A percentile compares a stretch with the other conserved stretches of the same genome.
Conservation (phyloP, 2,113 vertebrate species). For the Gavialis gangeticus region DNA sequence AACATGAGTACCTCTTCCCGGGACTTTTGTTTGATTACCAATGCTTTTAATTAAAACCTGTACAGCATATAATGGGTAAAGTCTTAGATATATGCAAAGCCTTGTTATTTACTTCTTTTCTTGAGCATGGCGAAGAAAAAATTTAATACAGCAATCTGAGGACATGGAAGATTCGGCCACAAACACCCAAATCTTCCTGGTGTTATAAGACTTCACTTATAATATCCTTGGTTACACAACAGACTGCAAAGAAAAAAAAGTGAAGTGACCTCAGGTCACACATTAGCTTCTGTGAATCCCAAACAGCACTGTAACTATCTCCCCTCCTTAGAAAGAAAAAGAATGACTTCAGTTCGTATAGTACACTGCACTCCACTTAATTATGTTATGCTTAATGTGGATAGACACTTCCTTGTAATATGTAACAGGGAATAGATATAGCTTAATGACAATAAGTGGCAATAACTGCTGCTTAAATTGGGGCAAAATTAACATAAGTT, state of each 20-base stretch:
- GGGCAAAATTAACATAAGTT: slow-evolving; percentile 33
- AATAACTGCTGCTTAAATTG: slow-evolving; percentile 53
- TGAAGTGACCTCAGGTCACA: neutral
- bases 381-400: slow-evolving; percentile 45
- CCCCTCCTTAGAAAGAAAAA: slow-evolving; percentile 16
- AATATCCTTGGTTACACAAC: slow-evolving; percentile 29
- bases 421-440: slow-evolving; percentile 47
- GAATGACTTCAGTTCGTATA: neutral
- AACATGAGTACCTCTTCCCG: slow-evolving; percentile 16
- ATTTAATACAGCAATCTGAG: neutral
- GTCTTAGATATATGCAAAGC: too few relatives aligned
- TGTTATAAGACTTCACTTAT: neutral
- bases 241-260: neutral
- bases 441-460: slow-evolving; percentile 33
- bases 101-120: too few relatives aligned
- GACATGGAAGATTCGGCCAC: neutral
- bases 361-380: slow-evolving; percentile 40
- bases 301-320: neutral
- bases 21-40: neutral
- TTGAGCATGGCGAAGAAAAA: neutral
- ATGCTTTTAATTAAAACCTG: neutral
- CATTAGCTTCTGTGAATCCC: neutral
- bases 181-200: neutral
- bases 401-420: slow-evolving; percentile 36
- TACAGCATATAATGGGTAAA: neutral